phyloP scores from a whole-genome alignment of 2,797 vertebrate species.

The Thripadectes ignobilis region DNA sequence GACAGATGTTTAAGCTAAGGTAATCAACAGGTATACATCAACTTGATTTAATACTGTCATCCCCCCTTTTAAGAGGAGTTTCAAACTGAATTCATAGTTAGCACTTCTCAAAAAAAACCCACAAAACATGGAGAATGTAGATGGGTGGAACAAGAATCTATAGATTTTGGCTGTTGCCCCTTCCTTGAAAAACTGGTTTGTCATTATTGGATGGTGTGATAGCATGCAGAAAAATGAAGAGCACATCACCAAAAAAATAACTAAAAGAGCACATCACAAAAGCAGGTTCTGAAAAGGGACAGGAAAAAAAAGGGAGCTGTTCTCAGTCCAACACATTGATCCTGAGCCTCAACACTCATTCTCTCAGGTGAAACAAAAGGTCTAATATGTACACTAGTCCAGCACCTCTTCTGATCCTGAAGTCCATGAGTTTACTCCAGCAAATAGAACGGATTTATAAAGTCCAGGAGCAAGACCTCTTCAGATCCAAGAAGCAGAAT shows the following conservation, averaged over 20 bases:
- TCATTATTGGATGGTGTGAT: accelerated
- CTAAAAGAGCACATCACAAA: background rate
- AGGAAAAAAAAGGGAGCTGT: background rate
- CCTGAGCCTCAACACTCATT: background rate
- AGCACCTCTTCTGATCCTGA: background rate
- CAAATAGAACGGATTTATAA: background rate
- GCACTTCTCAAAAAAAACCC: background rate
- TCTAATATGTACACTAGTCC: accelerated
- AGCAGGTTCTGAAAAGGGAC: background rate
- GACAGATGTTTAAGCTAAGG: background rate
- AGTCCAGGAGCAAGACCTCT: background rate
- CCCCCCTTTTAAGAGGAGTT: background rate
- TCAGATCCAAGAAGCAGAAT: background rate
- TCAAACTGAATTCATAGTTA: background rate
- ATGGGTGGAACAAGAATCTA: background rate
- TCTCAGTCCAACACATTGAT: background rate
- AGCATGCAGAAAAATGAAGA: background rate
- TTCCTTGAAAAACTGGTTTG: background rate
- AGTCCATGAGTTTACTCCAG: background rate
- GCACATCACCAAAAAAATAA: background rate
- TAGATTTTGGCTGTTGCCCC: background rate
- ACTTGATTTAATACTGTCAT: background rate
- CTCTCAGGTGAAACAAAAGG: background rate
- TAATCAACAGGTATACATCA: background rate
- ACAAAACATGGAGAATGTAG: background rate